A percentile compares a stretch with the other conserved stretches of the same genome.
These are phyloP conservation scores for Lypha dubia DNA, from an alignment of 2,888 invertebrate genomes.

Conservation along the genomic window DNA sequence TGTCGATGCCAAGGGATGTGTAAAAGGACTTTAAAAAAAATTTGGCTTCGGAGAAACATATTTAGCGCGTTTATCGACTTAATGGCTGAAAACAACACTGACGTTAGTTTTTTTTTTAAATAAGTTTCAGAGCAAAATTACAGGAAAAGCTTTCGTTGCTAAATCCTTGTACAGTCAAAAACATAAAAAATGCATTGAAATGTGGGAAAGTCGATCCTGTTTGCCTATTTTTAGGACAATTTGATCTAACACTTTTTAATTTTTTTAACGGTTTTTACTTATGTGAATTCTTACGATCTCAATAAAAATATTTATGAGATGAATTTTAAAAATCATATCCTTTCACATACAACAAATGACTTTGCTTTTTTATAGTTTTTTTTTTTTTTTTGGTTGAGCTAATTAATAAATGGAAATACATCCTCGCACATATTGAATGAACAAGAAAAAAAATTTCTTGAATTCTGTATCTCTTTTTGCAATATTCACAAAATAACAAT, in stretches of 20 bases:
- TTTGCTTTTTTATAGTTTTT: not conserved
- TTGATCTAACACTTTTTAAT: too few relatives aligned
- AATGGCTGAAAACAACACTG: not conserved
- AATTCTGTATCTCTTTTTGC: not conserved
- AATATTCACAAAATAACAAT: not conserved
- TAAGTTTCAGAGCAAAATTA: too few relatives aligned
- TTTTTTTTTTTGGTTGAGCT: not conserved
- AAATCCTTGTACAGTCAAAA: too few relatives aligned
- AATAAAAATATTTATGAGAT: too few relatives aligned
- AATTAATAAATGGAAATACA: conserved; percentile 1
- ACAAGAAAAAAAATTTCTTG: not conserved
- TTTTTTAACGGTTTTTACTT: too few relatives aligned
- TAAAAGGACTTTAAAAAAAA: conserved; percentile 6
- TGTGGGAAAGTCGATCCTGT: too few relatives aligned
- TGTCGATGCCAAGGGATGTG: not conserved
- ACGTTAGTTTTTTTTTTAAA: not conserved
- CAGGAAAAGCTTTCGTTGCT: too few relatives aligned
- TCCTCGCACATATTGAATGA: not conserved
- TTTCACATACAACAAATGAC: too few relatives aligned
- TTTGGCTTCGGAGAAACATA: not conserved
- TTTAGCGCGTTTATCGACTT: not conserved
- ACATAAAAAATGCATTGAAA: too few relatives aligned
- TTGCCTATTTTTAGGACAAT: too few relatives aligned
- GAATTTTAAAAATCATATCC: too few relatives aligned
- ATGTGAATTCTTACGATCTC: too few relatives aligned